Evolutionary conservation across 2,113 vertebrate species (phyloP), one percentile per base, ranked within the genome.

Genomic region (Baryphthengus martii): DNA sequence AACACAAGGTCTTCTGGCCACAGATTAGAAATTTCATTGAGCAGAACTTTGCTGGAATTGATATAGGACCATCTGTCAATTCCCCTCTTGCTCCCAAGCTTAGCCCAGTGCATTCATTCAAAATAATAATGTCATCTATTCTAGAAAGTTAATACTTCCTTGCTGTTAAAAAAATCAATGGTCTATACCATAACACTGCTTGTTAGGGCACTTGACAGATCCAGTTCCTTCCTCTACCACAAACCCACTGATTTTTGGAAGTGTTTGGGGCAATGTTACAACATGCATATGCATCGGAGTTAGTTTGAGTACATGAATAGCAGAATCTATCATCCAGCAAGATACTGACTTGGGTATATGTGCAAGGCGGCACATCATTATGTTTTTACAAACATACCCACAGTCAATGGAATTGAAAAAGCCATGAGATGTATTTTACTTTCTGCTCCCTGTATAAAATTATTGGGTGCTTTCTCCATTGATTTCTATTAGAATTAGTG

Each of bases 31-130:
- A 94, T 89, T 83, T 76, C 49, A 74, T 72, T 94, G 67, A 59
- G 40, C 89, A 89, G 73, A 94, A 91, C 26, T 87, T 97, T 77
- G 33, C 52, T 89, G 65, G 45, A 80, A 84, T 88, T 75, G 78
- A 86, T 28, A 62, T 23, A 87, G 49, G 55, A 84, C 70, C 83
- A 93, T 95, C 68, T 96, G 83, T 68, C 72, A 75, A 2, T 80
- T 93, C 53, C 68, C 52, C 23, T 75, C 56, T 56, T 47, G 25
- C 13, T 82, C 49, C 31, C 14, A 72, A 91, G 63, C 50, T 77
- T 37, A 78, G 35, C 68, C 24, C 65, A 88, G 21, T 84, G 65
- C 61, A 80, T 85, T 85, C 61, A 74, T 85, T 95, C 33, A 75
- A 86, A 92, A 71, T 78, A 91, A 76, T 84, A 59, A 65, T 55